phyloP scores from a whole-genome alignment of 2,888 invertebrate genomes.

The Nemoura dubitans region DNA sequence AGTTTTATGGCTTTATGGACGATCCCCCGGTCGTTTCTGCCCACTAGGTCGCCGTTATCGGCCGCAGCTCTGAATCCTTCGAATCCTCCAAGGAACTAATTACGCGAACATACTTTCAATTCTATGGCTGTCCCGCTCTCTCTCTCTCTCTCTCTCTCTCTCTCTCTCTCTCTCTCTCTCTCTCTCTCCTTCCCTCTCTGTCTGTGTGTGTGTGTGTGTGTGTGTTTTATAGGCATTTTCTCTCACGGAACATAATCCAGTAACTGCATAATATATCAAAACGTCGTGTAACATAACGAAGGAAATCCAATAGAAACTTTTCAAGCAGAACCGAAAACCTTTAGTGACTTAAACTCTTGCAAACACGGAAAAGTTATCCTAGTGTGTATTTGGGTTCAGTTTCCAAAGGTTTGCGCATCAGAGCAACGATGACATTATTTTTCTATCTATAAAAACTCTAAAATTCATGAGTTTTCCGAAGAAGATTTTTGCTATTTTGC shows the following conservation, averaged over 20 bases:
- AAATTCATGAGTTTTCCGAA: too few relatives aligned
- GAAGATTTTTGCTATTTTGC: too few relatives aligned
- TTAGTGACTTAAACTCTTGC: not conserved
- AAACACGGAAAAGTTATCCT: not conserved
- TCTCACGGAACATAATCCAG: slow-evolving; percentile 30
- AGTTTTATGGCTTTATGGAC: slow-evolving; percentile 17
- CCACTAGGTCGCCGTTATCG: not conserved
- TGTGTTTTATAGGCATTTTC: slow-evolving; percentile 39
- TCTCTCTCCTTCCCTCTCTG: slow-evolving; percentile 28
- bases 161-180: slow-evolving; percentile 16
- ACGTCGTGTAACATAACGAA: slow-evolving; percentile 25
- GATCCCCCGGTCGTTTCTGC: not conserved
- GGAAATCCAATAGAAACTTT: slow-evolving; percentile 29
- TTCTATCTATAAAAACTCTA: not conserved
- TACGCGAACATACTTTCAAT: slow-evolving; percentile 26
- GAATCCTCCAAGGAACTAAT: slow-evolving; percentile 32
- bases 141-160: not conserved
- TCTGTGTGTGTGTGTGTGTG: not conserved
- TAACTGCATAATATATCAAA: slow-evolving; percentile 35
- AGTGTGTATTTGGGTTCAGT: slow-evolving; percentile 13
- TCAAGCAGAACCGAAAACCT: slow-evolving; percentile 18
- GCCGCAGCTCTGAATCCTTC: too few relatives aligned
- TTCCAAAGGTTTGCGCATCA: slow-evolving; percentile 20
- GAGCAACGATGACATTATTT: slow-evolving; percentile 13
- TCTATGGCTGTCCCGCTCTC: not conserved